Base-by-base conservation (phyloP, 2,888 invertebrate species). In the Melanophora roralis region DNA sequence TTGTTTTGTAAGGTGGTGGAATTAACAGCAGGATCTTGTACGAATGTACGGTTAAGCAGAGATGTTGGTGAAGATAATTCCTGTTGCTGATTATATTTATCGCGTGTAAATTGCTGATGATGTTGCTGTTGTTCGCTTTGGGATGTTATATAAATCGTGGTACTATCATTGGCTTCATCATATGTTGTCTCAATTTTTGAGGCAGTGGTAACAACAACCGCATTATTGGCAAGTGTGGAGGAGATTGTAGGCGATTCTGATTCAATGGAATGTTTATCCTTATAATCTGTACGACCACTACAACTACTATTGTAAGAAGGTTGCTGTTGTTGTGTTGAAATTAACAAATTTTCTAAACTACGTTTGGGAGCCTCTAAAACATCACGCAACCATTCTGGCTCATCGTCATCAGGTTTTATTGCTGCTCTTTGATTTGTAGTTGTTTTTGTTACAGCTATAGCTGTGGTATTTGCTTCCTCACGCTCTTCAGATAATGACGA, bases 381-480 rank as follows among this genome's bases (percentile, higher is more conserved):
- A 85, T 92, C 92, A 71, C 92, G 91, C 72, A 92, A 86, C 92
- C 92, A 92, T 86, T 92, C 92, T 16, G 91, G 91, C 79, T 91
- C 92, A 78, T 90, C 91, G 57, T 91, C 91, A 86, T 86, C 90
- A 84, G 85, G 84, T 57, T 85, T 92, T 91, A 87, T 92, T 92
- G 83, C 91, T 91, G 84, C 84, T 49, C 84, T 82, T 55, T 82
- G 84, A 59, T 83, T 83, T 81, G 23, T 21, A 23, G 62, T 2
- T n/a, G 45, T 23, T 45, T 45, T 19, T 72, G 69, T 73, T 77
- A 81, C 83, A 81, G 83, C 82, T 21, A 74, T 78, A 19, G 68
- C 60, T 1, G 60, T 78, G 5, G 78, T 78, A 43, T 74, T 83
- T 23, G 82, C 83, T 69, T 71, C 67, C 60, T 62, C 40, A 49